Conservation (phyloP, 2,888 invertebrate genomes). For the Malacosoma neustria region DNA sequence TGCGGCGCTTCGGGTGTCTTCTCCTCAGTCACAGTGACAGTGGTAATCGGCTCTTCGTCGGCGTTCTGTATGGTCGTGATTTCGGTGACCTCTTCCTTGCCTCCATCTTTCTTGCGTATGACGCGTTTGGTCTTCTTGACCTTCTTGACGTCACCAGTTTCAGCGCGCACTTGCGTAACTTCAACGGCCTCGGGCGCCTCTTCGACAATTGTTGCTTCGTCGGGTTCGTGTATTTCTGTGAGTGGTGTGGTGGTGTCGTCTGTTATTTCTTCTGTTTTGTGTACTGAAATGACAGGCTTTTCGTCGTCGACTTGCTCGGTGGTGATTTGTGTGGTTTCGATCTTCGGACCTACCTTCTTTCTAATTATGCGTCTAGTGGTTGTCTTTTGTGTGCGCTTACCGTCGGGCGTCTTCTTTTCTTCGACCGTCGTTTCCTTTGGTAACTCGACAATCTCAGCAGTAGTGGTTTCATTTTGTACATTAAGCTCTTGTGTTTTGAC, state of each 20-base stretch:
- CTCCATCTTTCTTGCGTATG: constrained; percentile 25
- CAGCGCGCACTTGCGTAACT: constrained; percentile 19
- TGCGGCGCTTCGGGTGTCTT: constrained; percentile 4
- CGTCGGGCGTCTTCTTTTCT: constrained; percentile 25
- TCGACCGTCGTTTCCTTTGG: constrained; percentile 33
- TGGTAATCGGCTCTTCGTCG: constrained; percentile 10
- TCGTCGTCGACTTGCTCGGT: constrained; percentile 11
- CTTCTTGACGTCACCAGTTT: constrained; percentile 13
- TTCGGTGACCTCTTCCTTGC: constrained; percentile 18
- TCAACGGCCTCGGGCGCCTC: constrained; percentile 25
- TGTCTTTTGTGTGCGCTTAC: constrained; percentile 27
- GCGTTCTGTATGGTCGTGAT: constrained; percentile 14
- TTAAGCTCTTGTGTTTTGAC: no score
- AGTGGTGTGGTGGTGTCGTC: constrained; percentile 4
- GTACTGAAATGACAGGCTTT: constrained; percentile 12
- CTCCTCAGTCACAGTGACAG: constrained; percentile 8
- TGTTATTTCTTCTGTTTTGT: constrained; percentile 28
- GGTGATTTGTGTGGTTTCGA: constrained; percentile 17
- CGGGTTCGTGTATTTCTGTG: constrained; percentile 4
- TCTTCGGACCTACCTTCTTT: constrained; percentile 24
- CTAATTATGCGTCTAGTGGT: constrained; percentile 22
- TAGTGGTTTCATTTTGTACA: constrained; percentile 10
- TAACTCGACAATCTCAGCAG: constrained; percentile 21
- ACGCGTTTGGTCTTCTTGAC: constrained; percentile 18
- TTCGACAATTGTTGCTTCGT: constrained; percentile 11